Conservation (phyloP, 2,797 vertebrate genomes). For the Coranthus polyacanthus region DNA sequence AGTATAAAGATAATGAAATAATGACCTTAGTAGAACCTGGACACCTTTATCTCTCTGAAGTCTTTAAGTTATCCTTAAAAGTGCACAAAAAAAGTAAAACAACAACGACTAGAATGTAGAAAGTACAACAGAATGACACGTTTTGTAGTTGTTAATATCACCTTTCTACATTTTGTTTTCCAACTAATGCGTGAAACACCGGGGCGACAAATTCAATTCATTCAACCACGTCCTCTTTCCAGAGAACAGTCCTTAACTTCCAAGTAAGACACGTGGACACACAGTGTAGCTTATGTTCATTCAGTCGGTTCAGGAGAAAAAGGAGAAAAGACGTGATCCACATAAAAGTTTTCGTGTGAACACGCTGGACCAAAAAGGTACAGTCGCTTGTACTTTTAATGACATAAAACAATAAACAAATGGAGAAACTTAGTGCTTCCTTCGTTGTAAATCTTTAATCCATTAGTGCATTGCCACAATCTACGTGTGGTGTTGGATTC, state of each 20-base stretch:
- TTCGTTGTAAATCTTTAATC: no score
- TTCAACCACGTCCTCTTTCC: not conserved
- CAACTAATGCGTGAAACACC: not conserved
- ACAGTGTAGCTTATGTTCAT: not conserved
- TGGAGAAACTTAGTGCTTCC: no score
- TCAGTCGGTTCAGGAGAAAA: no score
- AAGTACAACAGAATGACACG: not conserved
- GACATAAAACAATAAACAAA: no score
- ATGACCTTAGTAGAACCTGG: not conserved
- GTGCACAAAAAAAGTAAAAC: not conserved
- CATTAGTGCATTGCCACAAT: no score
- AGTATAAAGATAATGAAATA: not conserved
- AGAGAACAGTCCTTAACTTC: not conserved
- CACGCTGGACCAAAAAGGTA: no score
- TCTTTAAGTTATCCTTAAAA: not conserved
- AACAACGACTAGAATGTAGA: not conserved
- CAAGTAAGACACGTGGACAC: not conserved
- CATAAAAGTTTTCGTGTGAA: no score
- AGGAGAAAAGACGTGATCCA: no score
- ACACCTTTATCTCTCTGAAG: not conserved
- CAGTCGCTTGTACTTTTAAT: no score
- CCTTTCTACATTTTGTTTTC: not conserved
- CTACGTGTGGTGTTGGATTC: no score
- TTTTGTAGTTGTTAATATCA: not conserved
- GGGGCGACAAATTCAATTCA: not conserved